Evolutionary conservation across 2,888 invertebrate genomes (phyloP).

Genomic region (Campoletis raptor): DNA sequence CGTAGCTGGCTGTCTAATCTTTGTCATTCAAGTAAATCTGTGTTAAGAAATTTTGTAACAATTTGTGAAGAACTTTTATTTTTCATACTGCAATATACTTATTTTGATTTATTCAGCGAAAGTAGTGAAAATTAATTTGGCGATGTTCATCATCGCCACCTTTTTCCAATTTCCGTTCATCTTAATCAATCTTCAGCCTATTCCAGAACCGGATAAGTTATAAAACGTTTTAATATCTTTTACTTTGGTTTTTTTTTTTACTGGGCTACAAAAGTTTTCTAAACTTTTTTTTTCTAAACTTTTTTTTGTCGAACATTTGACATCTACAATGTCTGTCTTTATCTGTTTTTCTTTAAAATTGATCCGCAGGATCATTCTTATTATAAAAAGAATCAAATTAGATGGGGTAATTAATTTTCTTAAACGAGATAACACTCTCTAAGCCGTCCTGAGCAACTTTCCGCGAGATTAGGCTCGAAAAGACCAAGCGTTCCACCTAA

Average conservation of each 20-base stretch:
- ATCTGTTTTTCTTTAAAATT: too few species aligned
- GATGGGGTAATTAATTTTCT: background rate
- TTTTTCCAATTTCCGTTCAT: too few species aligned
- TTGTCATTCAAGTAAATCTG: too few species aligned
- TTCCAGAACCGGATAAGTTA: too few species aligned
- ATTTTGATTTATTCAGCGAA: background rate
- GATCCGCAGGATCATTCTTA: background rate
- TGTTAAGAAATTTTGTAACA: background rate
- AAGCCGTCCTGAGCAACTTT: conserved; percentile 2
- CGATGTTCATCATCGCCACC: too few species aligned
- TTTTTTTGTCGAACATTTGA: too few species aligned
- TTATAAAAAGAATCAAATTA: background rate
- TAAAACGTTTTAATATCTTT: too few species aligned
- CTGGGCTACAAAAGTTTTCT: too few species aligned
- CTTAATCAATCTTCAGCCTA: too few species aligned
- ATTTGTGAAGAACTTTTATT: background rate
- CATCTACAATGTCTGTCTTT: background rate
- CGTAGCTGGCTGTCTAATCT: too few species aligned
- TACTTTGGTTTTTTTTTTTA: too few species aligned
- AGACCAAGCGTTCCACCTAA: background rate
- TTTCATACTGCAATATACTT: background rate
- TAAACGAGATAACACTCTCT: background rate
- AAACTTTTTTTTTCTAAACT: too few species aligned
- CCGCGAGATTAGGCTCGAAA: conserved; percentile 13
- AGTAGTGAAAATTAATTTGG: background rate